Base-by-base conservation (phyloP, 2,888 invertebrate genomes). In the Imbricaverruca yamaguchii region DNA sequence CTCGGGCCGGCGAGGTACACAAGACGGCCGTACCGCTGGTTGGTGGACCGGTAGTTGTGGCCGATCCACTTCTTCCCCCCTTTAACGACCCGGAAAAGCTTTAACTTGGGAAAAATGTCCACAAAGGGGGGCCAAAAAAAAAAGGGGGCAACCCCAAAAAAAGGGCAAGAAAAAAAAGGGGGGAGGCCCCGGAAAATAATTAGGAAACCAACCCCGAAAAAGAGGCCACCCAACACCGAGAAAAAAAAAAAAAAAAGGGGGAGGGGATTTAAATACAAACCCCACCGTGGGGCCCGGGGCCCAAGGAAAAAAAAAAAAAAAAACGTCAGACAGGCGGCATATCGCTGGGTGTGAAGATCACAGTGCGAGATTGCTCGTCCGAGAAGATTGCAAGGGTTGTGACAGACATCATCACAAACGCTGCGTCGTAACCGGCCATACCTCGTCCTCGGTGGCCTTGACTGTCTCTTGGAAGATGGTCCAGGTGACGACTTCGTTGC, bases 401-500 rank as follows among this genome's bases (percentile, higher is more conserved):
- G 61, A 12, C 18, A 61, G 61, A 61, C 18, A 63, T 4, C 63
- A 63, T 21, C 9, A n/a, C 63, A 39, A 39, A 39, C 39, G 39
- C 39, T 39, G 39, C 39, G 4, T 39, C 39, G 39, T 39, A 39
- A 39, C 39, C 4, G 39, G 39, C 39, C 39, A 39, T 39, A 55
- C 79, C 79, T 79, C 57, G 13, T 57, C 25, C 57, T 56, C 79
- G 23, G 57, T 79, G 18, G 23, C 59, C 18, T 56, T 79, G 57
- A 93, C 90, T 83, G 92, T 91, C 85, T 91, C 91, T 0, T 92
- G 91, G 88, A 93, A 93, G 80, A 93, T 90, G 79, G 93, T 91
- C 94, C 94, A 94, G 25, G 92, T 93, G 81, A 94, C 93, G 79
- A 91, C 92, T 87, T 94, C 93, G 18, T 91, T 92, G 87, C 93